These are phyloP conservation scores for Amblyjoppa proteus DNA, from an alignment of 2,888 invertebrate genomes.

Conservation along the genomic window DNA sequence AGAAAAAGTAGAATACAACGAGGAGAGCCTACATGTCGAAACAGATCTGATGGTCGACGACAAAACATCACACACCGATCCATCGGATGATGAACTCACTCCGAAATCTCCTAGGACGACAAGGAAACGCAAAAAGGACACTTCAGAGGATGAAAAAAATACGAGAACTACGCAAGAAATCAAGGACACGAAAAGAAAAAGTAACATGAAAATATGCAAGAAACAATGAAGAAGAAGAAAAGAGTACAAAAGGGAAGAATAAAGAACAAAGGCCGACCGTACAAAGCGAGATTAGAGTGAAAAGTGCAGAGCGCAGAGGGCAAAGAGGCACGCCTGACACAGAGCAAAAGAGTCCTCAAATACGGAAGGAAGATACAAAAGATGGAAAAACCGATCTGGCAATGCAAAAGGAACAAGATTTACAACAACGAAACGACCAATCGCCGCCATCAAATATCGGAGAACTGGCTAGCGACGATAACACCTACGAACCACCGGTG, in stretches of 20 bases:
- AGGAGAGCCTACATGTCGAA: too few relatives aligned
- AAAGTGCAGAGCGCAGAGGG: background rate
- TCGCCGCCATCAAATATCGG: conserved; percentile 3
- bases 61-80: background rate
- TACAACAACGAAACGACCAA: background rate
- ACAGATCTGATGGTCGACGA: conserved; percentile 22
- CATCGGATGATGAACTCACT: conserved; percentile 16
- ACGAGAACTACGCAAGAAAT: background rate
- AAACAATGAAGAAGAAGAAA: background rate
- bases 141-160: background rate
- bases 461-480: background rate
- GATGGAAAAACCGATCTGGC: background rate
- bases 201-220: too few relatives aligned
- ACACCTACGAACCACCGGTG: background rate
- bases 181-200: too few relatives aligned
- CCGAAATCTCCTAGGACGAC: background rate
- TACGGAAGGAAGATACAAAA: background rate
- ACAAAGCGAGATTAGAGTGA: background rate
- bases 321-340: background rate
- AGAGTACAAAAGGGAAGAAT: background rate
- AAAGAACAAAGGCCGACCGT: background rate
- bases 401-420: background rate
- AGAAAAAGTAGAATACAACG: background rate
- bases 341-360: background rate
- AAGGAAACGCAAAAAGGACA: background rate